phyloP scores from a whole-genome alignment of 92 coral and sea anemone species.

The Metridium senile region DNA sequence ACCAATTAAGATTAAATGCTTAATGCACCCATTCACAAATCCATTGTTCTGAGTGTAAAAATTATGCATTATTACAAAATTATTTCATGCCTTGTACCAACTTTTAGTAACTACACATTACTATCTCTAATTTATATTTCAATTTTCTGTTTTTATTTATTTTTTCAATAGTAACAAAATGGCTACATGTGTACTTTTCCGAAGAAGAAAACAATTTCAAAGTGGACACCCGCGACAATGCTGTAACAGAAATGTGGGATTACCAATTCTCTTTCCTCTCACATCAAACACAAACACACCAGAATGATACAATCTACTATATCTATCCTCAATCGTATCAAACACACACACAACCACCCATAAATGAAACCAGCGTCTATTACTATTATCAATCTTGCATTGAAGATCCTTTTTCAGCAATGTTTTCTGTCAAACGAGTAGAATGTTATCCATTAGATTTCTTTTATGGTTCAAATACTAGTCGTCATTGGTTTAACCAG shows the following conservation, averaged over 20 bases:
- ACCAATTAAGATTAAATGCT: too few relatives aligned
- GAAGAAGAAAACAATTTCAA: conserved; percentile 38
- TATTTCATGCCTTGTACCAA: too few relatives aligned
- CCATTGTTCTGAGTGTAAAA: too few relatives aligned
- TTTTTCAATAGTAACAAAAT: conserved; percentile 19
- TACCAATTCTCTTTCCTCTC: conserved; percentile 56
- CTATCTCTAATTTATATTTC: too few relatives aligned
- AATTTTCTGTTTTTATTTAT: background rate
- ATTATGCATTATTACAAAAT: too few relatives aligned
- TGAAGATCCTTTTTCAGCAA: conserved; percentile 30
- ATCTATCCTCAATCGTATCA: conserved; percentile 46
- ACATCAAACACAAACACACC: conserved; percentile 36
- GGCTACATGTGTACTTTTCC: conserved; percentile 41
- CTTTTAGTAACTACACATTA: too few relatives aligned
- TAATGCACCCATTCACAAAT: too few relatives aligned
- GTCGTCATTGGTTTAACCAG: background rate
- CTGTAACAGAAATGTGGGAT: conserved; percentile 51
- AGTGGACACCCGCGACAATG: conserved; percentile 37
- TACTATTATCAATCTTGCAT: conserved; percentile 26
- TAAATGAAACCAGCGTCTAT: conserved; percentile 44
- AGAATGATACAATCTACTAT: conserved; percentile 49
- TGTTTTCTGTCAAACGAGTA: conserved; percentile 1
- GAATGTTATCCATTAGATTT: conserved; percentile 55
- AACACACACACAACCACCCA: conserved; percentile 42
- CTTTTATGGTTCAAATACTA: conserved; percentile 31